Conservation (phyloP, 2,797 vertebrate genomes). For the Hemibagrus guttatus region DNA sequence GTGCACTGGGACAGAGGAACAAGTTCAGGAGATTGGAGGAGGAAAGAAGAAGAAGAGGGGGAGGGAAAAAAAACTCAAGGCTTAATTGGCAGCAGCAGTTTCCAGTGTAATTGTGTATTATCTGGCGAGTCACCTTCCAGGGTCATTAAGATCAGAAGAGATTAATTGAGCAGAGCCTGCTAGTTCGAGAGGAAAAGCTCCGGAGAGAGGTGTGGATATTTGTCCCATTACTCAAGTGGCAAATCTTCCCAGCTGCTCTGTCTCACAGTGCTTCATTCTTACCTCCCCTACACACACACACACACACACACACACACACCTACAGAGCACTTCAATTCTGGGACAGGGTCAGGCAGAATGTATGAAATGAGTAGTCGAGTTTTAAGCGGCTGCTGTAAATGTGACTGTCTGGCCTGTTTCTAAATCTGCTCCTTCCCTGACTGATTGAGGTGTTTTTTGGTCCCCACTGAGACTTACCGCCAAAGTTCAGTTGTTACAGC, state of each 20-base stretch:
- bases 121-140: constrained; percentile 81
- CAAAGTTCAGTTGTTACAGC: constrained; percentile 34
- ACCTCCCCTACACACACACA: neutral
- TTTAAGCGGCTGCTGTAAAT: constrained; percentile 50
- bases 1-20: constrained; percentile 69
- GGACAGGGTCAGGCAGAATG: constrained; percentile 45
- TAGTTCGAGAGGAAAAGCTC: constrained; percentile 50
- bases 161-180: constrained; percentile 78
- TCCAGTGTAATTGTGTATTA: constrained; percentile 80
- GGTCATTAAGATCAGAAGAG: constrained; percentile 77
- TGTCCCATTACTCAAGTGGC: constrained; percentile 72
- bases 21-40: constrained; percentile 64
- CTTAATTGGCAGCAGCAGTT: constrained; percentile 81
- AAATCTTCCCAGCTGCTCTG: constrained; percentile 62
- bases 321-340: constrained; percentile 41
- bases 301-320: neutral
- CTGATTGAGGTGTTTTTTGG: constrained; percentile 33
- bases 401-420: constrained; percentile 54
- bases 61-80: constrained; percentile 65
- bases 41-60: neutral
- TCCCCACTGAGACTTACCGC: constrained; percentile 17
- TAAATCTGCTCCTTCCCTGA: constrained; percentile 42
- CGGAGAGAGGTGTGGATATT: constrained; percentile 66
- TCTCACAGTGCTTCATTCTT: constrained; percentile 25
- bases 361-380: constrained; percentile 45